Evolutionary conservation across 2,888 invertebrate species (phyloP), one percentile per base, ranked within the genome.

Genomic region (Drosophila meridionalis): DNA sequence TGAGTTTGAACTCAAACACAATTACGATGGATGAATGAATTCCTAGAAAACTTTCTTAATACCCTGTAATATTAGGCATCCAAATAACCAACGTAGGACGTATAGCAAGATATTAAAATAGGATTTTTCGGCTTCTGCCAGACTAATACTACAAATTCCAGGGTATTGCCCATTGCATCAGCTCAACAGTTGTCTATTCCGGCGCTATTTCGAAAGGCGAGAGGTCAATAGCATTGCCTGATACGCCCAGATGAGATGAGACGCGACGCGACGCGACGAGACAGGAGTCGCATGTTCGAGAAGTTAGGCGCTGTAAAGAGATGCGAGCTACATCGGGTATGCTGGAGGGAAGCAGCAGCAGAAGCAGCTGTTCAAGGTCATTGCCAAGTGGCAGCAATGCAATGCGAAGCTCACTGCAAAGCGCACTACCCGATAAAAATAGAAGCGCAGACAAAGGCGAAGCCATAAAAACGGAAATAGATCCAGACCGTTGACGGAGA

Each of bases 351-450:
- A 32, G 11, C 30, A 26, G 28, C 38, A 8, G 52, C 47, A 20
- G 11, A 20, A 58, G 67, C 73, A 70, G 73, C 53, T 78, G 73
- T 64, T 83, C 89, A 85, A 85, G 85, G 85, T 85, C 84, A 83
- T 48, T 88, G 86, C 61, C 83, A 81, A 82, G 66, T 61, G 63
- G 42, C 56, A 42, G 57, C 40, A 60, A 64, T 73, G 79, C 69
- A 73, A 68, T 60, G 57, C 47, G 20, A 57, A 57, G 30, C 42
- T 26, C 20, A 14, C 1, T 4, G 14, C 34, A 20, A 57, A 57
- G 32, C n/a, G 43, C 43, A 43, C 6, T 6, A 30, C 4, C 20
- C 38, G n/a, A 62, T 62, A 61, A 53, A 78, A 75, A 70, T 77
- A 68, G 66, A 78, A 79, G 73, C 61, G 71, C 76, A 69, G 76